These are phyloP conservation scores for Byasa hedistus DNA, from an alignment of 2,888 invertebrate species.

Conservation along the genomic window DNA sequence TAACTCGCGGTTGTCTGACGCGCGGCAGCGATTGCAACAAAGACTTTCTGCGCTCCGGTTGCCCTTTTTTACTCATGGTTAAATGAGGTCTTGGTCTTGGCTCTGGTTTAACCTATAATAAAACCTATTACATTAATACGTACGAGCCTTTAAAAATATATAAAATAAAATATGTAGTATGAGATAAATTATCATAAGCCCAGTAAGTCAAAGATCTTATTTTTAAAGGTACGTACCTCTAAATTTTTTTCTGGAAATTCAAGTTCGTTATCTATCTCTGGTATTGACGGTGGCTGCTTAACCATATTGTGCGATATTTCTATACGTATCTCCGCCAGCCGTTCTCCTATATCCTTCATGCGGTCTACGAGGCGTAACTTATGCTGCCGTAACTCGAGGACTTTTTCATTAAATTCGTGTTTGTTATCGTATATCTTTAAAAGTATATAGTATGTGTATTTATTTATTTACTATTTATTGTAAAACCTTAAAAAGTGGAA, in stretches of 20 bases:
- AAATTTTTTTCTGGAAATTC: conserved; percentile 82
- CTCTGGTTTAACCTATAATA: conserved; percentile 56
- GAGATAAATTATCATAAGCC: too few species aligned
- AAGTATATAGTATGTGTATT: not conserved
- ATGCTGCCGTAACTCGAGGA: conserved; percentile 60
- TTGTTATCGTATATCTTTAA: conserved; percentile 66
- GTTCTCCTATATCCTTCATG: conserved; percentile 63
- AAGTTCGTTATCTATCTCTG: conserved; percentile 69
- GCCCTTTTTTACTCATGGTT: conserved; percentile 40
- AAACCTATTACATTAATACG: not conserved
- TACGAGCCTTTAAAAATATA: too few species aligned
- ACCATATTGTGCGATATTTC: conserved; percentile 77
- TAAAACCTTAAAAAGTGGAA: too few species aligned
- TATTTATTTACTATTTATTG: too few species aligned
- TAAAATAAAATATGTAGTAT: too few species aligned
- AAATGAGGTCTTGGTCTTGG: conserved; percentile 36
- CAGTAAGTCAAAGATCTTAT: too few species aligned
- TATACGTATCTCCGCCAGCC: conserved; percentile 76
- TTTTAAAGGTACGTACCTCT: too few species aligned
- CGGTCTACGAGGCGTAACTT: conserved; percentile 55
- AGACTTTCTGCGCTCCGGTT: conserved; percentile 48
- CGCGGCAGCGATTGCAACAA: conserved; percentile 48
- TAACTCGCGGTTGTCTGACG: conserved; percentile 47
- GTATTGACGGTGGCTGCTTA: conserved; percentile 66
- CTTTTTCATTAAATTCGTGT: conserved; percentile 62